Base-by-base conservation (phyloP, 2,797 vertebrate genomes). In the Mareca strepera region DNA sequence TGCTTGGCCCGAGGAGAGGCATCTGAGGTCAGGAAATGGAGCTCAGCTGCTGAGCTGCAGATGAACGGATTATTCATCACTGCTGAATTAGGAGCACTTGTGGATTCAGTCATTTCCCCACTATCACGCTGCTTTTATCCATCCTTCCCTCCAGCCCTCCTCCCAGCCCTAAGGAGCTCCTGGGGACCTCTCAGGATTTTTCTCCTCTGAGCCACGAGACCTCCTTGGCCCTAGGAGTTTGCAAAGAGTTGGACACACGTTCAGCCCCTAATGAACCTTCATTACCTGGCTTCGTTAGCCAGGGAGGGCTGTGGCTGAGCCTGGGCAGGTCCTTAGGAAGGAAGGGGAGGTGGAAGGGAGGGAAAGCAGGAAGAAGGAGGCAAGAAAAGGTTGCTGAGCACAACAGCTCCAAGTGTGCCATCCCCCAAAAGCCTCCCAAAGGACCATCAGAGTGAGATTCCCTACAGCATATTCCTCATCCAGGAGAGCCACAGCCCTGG, bases 61-160 rank as follows among this genome's bases (percentile, higher is more conserved):
- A 88, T 82, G 70, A 79, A 82, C 2, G 17, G 94, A 93, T 94
- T 96, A 93, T 83, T 94, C 58, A 70, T 74, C 66, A 4, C 48
- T 69, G 55, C 82, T 84, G 62, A 58, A 23, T 93, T 91, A 88
- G 80, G 41, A 86, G 74, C 67, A 79, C 73, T 21, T 21, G 63
- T 59, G 91, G 86, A 82, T 92, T 88, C 63, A 52, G 41, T 7
- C 0, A 1, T 92, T 87, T 55, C 89, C 64, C 50, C 2, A 0
- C 37, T 39, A 0, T 0, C 29, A 28, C 16, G 37, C 43, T 88
- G 60, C 64, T 80, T 89, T 91, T 56, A 82, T 70, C 50, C 23
- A 8, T 23, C 53, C 33, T 12, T 87, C 31, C n/a, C 29, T 75
- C 33, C 33, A 50, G 15, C 33, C 56, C 50, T 50, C 59, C 5